Evolutionary conservation across 2,797 vertebrate species (phyloP).

Genomic region (Ceyx erithaca): DNA sequence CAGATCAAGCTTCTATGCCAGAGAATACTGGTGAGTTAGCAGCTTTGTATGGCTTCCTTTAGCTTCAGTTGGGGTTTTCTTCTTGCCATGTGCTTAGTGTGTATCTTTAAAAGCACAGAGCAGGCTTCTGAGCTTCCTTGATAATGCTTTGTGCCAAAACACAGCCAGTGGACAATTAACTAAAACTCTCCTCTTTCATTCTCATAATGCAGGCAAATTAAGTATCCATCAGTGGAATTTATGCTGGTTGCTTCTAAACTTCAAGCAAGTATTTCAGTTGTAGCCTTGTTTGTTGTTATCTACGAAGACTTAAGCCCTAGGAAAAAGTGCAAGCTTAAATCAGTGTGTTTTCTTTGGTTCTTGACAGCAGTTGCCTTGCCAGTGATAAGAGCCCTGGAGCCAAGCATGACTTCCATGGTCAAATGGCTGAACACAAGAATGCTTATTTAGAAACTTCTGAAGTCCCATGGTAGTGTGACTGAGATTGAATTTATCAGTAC

Average conservation of each 20-base stretch:
- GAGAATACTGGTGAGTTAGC: slow-evolving; percentile 92
- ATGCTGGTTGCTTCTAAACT: slow-evolving; percentile 7
- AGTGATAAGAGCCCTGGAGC: slow-evolving; percentile 36
- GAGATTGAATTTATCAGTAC: background rate
- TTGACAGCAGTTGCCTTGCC: slow-evolving; percentile 31
- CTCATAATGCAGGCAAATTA: background rate
- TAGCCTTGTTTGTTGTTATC: slow-evolving; percentile 34
- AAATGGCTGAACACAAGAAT: slow-evolving; percentile 8
- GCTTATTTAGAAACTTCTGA: background rate
- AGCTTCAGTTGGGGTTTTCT: background rate
- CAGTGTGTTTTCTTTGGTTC: slow-evolving; percentile 51
- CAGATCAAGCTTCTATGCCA: slow-evolving; percentile 97
- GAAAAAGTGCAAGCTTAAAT: slow-evolving; percentile 5
- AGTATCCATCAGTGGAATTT: background rate
- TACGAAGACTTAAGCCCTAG: background rate
- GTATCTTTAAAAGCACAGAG: background rate
- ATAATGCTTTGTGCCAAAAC: background rate
- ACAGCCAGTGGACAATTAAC: background rate
- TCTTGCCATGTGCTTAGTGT: background rate
- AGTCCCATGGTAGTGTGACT: background rate
- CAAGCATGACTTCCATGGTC: slow-evolving; percentile 31
- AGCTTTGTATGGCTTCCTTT: accelerated
- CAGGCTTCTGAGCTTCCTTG: background rate
- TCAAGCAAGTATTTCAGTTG: background rate
- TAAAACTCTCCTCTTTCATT: background rate